Evolutionary conservation across 2,888 invertebrate genomes (phyloP).

Genomic region (Eupeodes luniger): DNA sequence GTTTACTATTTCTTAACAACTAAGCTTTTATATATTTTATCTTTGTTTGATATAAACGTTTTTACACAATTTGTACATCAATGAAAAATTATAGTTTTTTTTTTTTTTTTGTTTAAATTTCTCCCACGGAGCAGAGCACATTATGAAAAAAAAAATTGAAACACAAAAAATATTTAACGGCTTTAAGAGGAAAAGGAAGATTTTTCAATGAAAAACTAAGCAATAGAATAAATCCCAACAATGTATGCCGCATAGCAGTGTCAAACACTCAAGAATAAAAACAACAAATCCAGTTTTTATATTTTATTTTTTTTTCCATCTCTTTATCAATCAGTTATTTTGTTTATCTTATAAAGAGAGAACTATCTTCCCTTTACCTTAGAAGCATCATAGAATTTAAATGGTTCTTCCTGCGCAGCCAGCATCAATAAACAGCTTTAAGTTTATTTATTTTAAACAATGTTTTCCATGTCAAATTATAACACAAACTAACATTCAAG

Average conservation of each 20-base stretch:
- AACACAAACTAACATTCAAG: conserved; percentile 53
- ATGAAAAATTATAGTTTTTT: conserved; percentile 51
- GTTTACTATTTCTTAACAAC: conserved; percentile 71
- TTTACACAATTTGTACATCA: conserved; percentile 67
- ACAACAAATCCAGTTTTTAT: conserved; percentile 76
- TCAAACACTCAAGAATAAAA: conserved; percentile 73
- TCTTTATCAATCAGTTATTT: conserved; percentile 68
- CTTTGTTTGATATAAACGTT: conserved; percentile 54
- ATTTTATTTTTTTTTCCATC: conserved; percentile 72
- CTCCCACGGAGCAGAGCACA: conserved; percentile 78
- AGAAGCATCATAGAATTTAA: conserved; percentile 34
- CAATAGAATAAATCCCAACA: conserved; percentile 47
- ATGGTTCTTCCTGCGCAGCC: conserved; percentile 12
- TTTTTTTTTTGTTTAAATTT: conserved; percentile 44
- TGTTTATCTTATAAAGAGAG: conserved; percentile 59
- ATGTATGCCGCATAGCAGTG: conserved; percentile 48
- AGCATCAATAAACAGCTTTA: conserved; percentile 32
- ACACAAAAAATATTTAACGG: conserved; percentile 27
- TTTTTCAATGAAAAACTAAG: conserved; percentile 39
- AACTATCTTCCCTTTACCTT: conserved; percentile 65
- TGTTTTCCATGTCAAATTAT: conserved; percentile 58
- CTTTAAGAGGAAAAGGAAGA: conserved; percentile 35
- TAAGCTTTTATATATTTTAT: conserved; percentile 60
- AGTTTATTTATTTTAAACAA: conserved; percentile 50
- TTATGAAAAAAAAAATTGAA: conserved; percentile 56